Conservation (phyloP, 2,888 invertebrate species). For the Scaptomyza cyrtandrae region DNA sequence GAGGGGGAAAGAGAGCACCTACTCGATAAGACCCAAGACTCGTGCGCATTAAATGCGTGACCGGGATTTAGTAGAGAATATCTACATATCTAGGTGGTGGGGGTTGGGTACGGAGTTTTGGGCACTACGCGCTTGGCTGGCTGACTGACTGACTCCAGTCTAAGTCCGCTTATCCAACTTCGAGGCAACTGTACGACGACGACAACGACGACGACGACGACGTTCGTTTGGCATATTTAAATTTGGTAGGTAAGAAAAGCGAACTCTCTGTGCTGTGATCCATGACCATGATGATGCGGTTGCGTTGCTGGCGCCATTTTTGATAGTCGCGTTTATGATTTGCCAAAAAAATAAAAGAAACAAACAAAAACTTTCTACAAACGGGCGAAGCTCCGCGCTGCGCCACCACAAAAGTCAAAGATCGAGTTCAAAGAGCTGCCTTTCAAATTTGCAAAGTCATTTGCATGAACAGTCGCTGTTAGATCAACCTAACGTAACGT, state of each 20-base stretch:
- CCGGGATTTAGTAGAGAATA: conserved; percentile 18
- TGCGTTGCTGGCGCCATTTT: conserved; percentile 64
- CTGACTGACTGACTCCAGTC: conserved; percentile 48
- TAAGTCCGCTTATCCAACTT: conserved; percentile 57
- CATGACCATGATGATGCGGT: conserved; percentile 63
- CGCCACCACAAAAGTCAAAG: conserved; percentile 46
- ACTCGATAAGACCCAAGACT: conserved; percentile 56
- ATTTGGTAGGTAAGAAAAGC: conserved; percentile 40
- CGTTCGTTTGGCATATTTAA: conserved; percentile 53
- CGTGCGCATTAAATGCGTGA: conserved; percentile 50
- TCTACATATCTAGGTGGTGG: neutral
- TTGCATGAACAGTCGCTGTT: conserved; percentile 38
- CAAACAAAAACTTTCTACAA: conserved; percentile 62
- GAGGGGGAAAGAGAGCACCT: conserved; percentile 6
- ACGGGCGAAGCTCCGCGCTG: conserved; percentile 2
- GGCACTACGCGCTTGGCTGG: conserved; percentile 62
- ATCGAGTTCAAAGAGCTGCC: conserved; percentile 51
- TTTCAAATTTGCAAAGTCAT: conserved; percentile 34
- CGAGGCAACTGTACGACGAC: conserved; percentile 59
- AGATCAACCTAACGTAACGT: conserved; percentile 22
- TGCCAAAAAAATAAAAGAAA: conserved; percentile 50
- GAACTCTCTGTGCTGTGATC: conserved; percentile 63
- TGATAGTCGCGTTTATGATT: conserved; percentile 70
- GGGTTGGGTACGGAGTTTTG: neutral
- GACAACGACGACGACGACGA: neutral